Conservation (phyloP, 2,888 invertebrate genomes). For the Sicus ferrugineus region DNA sequence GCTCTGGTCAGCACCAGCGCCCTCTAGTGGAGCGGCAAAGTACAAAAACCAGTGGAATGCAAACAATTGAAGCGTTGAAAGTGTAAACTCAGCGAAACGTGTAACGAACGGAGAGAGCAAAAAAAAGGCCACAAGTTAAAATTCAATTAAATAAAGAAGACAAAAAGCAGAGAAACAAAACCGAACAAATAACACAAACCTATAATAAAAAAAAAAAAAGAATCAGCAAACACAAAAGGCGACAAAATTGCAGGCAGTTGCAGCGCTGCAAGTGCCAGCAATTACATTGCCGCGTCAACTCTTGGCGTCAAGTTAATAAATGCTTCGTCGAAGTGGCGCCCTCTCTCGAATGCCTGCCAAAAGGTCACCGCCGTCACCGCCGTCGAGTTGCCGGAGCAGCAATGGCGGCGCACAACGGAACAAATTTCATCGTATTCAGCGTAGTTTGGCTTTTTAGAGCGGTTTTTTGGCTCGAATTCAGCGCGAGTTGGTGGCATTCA, state of each 20-base stretch:
- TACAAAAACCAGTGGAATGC: neutral
- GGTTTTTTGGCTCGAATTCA: too few species aligned
- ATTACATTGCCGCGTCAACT: neutral
- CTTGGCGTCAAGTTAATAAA: slow-evolving; percentile 16
- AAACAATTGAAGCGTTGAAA: slow-evolving; percentile 7
- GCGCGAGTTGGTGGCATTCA: too few species aligned
- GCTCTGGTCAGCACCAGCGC: neutral
- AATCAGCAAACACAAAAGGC: neutral
- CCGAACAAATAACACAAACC: neutral
- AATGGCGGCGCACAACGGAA: neutral
- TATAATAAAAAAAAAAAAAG: neutral
- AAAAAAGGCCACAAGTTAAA: slow-evolving; percentile 10
- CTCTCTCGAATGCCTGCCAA: neutral
- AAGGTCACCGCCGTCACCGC: slow-evolving; percentile 9
- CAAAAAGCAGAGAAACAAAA: neutral
- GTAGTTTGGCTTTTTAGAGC: too few species aligned
- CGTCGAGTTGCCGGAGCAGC: neutral
- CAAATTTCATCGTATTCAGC: too few species aligned
- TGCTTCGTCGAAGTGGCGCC: slow-evolving; percentile 10
- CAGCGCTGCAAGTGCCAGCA: neutral
- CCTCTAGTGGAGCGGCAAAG: neutral
- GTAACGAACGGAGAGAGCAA: neutral
- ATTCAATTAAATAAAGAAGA: neutral
- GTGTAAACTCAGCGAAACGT: neutral
- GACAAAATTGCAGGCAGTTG: slow-evolving; percentile 2